These are phyloP conservation scores for Drosophila kokeensis DNA, from an alignment of 2,888 invertebrate species.

Conservation along the genomic window DNA sequence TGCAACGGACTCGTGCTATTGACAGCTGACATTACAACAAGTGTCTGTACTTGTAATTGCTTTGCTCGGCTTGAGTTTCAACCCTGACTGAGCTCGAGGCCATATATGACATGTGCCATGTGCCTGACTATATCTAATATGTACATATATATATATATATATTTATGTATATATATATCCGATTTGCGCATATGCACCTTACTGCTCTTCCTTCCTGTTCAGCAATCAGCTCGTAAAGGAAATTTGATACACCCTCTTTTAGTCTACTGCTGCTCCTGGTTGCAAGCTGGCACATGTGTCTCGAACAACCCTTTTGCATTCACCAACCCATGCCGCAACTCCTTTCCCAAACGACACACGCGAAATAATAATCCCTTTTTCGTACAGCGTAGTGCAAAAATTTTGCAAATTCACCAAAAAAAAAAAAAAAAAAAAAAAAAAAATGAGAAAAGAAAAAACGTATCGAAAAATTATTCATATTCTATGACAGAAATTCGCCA, in stretches of 20 bases:
- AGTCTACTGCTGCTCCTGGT: conserved; percentile 4
- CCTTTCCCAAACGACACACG: conserved; percentile 27
- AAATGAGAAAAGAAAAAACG: not conserved
- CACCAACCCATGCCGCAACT: conserved; percentile 25
- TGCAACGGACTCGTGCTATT: conserved; percentile 67
- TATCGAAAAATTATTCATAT: conserved; percentile 26
- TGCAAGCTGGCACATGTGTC: conserved; percentile 42
- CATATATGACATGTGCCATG: conserved; percentile 40
- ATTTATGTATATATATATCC: conserved; percentile 13
- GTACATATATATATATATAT: conserved; percentile 3
- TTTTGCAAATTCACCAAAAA: conserved; percentile 50
- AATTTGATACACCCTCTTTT: conserved; percentile 66
- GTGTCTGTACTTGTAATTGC: conserved; percentile 71
- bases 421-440: conserved; percentile 39
- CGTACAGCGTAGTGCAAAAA: conserved; percentile 22
- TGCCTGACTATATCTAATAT: conserved; percentile 26
- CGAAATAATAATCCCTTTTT: conserved; percentile 53
- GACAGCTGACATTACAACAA: conserved; percentile 79
- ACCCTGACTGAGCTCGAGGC: conserved; percentile 38
- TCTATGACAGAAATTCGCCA: conserved; percentile 54
- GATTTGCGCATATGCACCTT: conserved; percentile 31
- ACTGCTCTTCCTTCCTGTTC: conserved; percentile 11
- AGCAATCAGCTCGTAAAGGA: conserved; percentile 41
- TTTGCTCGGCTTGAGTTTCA: conserved; percentile 51
- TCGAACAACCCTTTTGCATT: conserved; percentile 47